phyloP scores from a whole-genome alignment of 1,140 invertebrate genomes.

The Stegodyphus dumicola region DNA sequence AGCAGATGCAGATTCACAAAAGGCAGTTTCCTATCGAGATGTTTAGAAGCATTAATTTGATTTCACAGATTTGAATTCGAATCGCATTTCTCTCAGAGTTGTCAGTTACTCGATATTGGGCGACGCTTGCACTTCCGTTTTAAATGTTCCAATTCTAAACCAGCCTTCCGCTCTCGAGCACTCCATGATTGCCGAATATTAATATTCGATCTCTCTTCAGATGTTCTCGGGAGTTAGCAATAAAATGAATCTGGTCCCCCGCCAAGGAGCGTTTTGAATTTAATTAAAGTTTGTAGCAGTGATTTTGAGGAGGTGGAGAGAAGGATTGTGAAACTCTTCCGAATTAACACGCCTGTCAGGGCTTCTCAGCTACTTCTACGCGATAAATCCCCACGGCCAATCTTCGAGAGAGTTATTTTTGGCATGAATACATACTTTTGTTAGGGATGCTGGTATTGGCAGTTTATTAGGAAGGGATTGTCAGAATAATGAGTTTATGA shows the following conservation, averaged over 20 bases:
- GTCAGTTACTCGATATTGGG: too few relatives aligned
- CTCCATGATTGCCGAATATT: too few relatives aligned
- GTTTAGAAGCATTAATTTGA: too few relatives aligned
- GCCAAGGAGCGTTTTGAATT: constrained; percentile 27
- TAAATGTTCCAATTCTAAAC: too few relatives aligned
- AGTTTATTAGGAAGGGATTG: constrained; percentile 3
- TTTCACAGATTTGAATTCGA: too few relatives aligned
- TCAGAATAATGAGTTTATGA: constrained; percentile 25
- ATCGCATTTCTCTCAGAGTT: too few relatives aligned
- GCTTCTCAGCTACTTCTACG: not conserved
- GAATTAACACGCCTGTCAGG: not conserved
- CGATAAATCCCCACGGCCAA: constrained; percentile 9
- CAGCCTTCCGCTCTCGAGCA: too few relatives aligned
- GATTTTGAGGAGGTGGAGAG: not conserved
- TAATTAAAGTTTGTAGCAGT: constrained; percentile 21
- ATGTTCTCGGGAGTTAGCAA: not conserved
- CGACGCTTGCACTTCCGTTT: too few relatives aligned
- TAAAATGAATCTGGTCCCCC: constrained; percentile 10
- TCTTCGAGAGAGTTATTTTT: constrained; percentile 29
- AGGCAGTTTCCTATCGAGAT: too few relatives aligned
- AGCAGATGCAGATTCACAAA: too few relatives aligned
- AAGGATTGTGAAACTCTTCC: not conserved
- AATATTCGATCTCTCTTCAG: too few relatives aligned
- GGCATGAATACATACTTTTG: constrained; percentile 13
- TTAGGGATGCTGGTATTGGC: constrained; percentile 31